Base-by-base conservation (phyloP, 2,113 vertebrate genomes). In the Montifringilla adamsi region DNA sequence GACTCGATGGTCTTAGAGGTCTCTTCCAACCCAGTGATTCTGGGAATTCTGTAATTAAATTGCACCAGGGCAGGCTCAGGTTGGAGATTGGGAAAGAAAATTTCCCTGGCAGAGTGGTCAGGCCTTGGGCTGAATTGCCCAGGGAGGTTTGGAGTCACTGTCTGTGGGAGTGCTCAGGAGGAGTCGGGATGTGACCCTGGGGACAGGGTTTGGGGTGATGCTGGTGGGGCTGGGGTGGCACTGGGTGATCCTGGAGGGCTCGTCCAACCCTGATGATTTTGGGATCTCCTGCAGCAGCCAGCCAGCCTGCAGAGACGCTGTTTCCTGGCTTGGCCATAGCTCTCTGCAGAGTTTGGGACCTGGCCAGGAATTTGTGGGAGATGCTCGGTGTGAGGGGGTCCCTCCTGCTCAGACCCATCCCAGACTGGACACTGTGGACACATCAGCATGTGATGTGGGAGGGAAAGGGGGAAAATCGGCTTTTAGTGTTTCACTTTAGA, bases 181-280 rank as follows among this genome's bases (percentile, higher is more conserved):
- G 1, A 70, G 66, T 12, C 79, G 62, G 80, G 56, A 6, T 19
- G 80, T 72, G 80, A 28, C 64, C 76, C 12, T 69, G 64, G 55
- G 55, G 55, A 70, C 79, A 82, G 66, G 30, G 2, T 20, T 47
- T 60, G 46, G 53, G 60, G 37, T 14, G 55, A 0, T 50, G 64
- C 10, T 33, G 33, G 3, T 66, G 76, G 2, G 0, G 4, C 74
- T 77, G 76, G 58, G 46, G 24, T 70, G 55, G 44, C 35, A 7
- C 44, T 43, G 66, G 46, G 0, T 2, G 44, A 0, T 8, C 55
- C 66, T 50, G 35, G 0, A 1, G 31, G 37, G 5, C 20, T 31
- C 24, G 60, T 4, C 33, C 47, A 0, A 2, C 37, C 26, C 4
- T 37, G 47, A 2, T 63, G 18, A 39, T 27, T 84, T 37, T 73